Evolutionary conservation across 2,888 invertebrate genomes (phyloP), one percentile per base, ranked within the genome.

Genomic region (Lottia gigantea): DNA sequence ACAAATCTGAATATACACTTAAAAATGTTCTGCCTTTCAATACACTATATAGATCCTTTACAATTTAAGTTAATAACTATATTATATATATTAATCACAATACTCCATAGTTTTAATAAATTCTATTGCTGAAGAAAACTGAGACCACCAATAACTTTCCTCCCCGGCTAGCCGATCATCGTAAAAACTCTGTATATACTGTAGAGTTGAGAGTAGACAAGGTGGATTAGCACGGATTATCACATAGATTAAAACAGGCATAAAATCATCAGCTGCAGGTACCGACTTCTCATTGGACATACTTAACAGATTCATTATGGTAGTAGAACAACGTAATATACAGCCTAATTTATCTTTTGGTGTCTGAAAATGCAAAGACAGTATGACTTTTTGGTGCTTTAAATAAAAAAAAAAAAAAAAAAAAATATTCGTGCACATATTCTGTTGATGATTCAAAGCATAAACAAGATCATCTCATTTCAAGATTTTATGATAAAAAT

Each of bases 21-120:
- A 3, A 31, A 31, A 31, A 31, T n/a, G n/a, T n/a, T n/a, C n/a
- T n/a, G 31, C 6, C 31, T 6, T 31, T 4, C 40, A 40, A 11
- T 40, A 40, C 11, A 1, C 11, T 11, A 40, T 31, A 4, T 11
- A 40, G 40, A 31, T 31, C 31, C 31, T 31, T 31, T 31, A 66
- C 14, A 23, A 47, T 26, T 19, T 2, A 66, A 8, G 46, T 19
- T 62, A 61, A 16, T 61, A 67, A 26, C 1, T 19, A 55, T 49
- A 16, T n/a, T 7, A 12, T 7, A 46, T 11, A 63, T 31, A 65
- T 45, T 62, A 75, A 23, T 73, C 67, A 16, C 76, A 77, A 68
- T 94, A 95, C 89, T 95, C 95, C 96, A 98, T 96, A 70, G 95
- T 97, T 91, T 98, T 99, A 86, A 98, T 97, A 91, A 96, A 97